Evolutionary conservation across 2,888 invertebrate species (phyloP).

Genomic region (Aethes cnicana): DNA sequence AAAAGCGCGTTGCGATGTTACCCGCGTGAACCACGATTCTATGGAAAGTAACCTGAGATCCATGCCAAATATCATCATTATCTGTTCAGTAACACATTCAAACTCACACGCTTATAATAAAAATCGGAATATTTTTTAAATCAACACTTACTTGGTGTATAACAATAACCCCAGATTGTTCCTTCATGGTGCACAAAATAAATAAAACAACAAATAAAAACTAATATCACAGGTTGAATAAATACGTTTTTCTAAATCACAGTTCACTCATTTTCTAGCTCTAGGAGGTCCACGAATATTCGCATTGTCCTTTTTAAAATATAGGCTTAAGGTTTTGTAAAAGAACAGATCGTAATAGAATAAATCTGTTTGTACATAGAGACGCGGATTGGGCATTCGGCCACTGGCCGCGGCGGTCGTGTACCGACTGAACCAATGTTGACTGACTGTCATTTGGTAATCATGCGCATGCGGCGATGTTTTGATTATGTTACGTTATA

Average conservation of each 20-base stretch:
- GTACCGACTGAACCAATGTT: conserved; percentile 47
- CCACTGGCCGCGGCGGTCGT: conserved; percentile 47
- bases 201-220: neutral
- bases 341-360: conserved; percentile 68
- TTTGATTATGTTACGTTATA: too few species aligned
- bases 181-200: conserved; percentile 10
- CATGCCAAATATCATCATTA: too few species aligned
- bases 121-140: too few species aligned
- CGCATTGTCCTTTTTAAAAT: neutral
- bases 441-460: conserved; percentile 39
- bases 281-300: too few species aligned
- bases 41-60: too few species aligned
- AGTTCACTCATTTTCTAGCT: neutral
- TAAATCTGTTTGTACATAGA: conserved; percentile 61
- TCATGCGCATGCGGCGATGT: conserved; percentile 45
- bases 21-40: too few species aligned
- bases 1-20: too few species aligned
- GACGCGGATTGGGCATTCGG: conserved; percentile 56
- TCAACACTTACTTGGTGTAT: conserved; percentile 26
- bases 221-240: conserved; percentile 31
- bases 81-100: too few species aligned
- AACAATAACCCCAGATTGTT: conserved; percentile 23
- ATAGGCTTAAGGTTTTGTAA: conserved; percentile 59
- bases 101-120: too few species aligned
- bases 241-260: neutral